phyloP scores from a whole-genome alignment of 2,797 vertebrate genomes.

The Clarias platycephalus region DNA sequence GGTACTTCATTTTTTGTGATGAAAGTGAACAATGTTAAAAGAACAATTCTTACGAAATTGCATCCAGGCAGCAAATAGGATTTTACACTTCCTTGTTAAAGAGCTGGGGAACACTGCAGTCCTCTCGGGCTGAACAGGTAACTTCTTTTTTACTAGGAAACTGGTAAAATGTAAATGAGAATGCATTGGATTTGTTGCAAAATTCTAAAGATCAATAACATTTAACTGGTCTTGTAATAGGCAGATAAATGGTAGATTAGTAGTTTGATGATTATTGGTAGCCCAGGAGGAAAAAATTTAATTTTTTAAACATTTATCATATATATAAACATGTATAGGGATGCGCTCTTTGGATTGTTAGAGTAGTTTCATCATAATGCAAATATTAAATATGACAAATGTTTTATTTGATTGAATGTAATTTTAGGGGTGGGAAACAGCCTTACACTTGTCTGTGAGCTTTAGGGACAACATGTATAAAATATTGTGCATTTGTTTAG shows the following conservation, averaged over 20 bases:
- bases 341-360: not conserved
- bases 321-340: not conserved
- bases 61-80: not conserved
- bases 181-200: not conserved
- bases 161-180: not conserved
- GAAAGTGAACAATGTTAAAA: not conserved
- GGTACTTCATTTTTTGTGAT: not conserved
- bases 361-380: not conserved
- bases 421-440: not conserved
- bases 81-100: not conserved
- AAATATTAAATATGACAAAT: too few species aligned
- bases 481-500: not conserved
- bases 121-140: not conserved
- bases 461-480: not conserved
- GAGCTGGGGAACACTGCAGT: too few species aligned
- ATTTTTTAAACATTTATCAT: not conserved
- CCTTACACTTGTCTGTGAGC: not conserved
- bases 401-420: not conserved
- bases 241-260: not conserved
- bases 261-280: not conserved
- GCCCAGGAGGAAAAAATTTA: not conserved
- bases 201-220: not conserved
- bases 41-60: not conserved
- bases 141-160: not conserved
- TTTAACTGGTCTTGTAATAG: not conserved